Percentiles rank a stretch among this genome's conserved stretches.
Evolutionary conservation across 2,888 invertebrate genomes (phyloP).

Genomic region (Morpho achilles): DNA sequence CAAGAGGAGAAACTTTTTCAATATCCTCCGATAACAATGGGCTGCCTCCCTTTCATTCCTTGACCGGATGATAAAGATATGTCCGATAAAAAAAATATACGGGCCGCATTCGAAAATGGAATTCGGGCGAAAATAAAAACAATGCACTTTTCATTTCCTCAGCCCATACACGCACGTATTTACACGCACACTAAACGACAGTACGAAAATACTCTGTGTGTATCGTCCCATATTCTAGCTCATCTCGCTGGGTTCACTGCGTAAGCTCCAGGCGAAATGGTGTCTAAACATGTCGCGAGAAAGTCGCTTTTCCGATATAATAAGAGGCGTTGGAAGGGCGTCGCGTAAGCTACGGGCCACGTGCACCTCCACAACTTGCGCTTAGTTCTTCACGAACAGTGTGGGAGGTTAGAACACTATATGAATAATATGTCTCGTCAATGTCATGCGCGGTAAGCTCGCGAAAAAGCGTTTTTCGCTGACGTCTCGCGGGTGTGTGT

Average conservation of each 20-base stretch:
- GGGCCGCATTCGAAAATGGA: conserved; percentile 25
- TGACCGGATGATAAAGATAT: conserved; percentile 40
- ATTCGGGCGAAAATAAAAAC: conserved; percentile 35
- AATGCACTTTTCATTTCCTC: conserved; percentile 63
- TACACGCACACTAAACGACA: conserved; percentile 55
- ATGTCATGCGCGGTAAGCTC: conserved; percentile 64
- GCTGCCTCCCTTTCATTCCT: conserved; percentile 22
- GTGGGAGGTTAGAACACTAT: conserved; percentile 76
- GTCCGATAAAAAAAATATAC: conserved; percentile 22
- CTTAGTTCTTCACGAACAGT: conserved; percentile 76
- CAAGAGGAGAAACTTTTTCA: conserved; percentile 61
- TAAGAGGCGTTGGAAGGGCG: conserved; percentile 69
- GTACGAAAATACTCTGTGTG: conserved; percentile 72
- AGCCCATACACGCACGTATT: conserved; percentile 42
- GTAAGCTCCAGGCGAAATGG: conserved; percentile 52
- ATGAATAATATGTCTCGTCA: conserved; percentile 64
- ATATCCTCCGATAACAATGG: conserved; percentile 63
- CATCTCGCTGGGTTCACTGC: conserved; percentile 48
- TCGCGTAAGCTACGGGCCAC: conserved; percentile 74
- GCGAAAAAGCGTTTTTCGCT: conserved; percentile 59
- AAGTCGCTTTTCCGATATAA: conserved; percentile 66
- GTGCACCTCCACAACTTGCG: conserved; percentile 75
- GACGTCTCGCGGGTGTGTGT: conserved; percentile 48
- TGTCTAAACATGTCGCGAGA: conserved; percentile 56
- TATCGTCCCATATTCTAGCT: conserved; percentile 70